Evolutionary conservation across 2,888 invertebrate species (phyloP).

Genomic region (Lamellibrachia columna): DNA sequence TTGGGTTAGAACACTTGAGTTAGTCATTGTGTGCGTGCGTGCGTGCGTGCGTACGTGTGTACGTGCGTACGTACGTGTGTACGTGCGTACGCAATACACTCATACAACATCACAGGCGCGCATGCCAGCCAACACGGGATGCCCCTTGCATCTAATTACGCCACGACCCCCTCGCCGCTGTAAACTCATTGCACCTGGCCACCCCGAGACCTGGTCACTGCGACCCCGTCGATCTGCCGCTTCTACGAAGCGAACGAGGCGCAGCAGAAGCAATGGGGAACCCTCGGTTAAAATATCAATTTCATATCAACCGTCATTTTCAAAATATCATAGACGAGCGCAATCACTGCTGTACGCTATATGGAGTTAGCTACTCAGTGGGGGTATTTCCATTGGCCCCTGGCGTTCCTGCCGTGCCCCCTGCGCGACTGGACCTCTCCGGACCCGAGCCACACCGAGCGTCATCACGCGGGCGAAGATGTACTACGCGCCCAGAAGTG

Average conservation of each 20-base stretch:
- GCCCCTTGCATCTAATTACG: neutral
- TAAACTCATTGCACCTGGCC: neutral
- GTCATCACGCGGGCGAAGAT: neutral
- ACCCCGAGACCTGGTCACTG: no score
- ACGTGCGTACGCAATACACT: no score
- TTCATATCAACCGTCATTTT: neutral
- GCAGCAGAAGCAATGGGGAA: neutral
- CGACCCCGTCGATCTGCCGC: neutral
- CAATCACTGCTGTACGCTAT: neutral
- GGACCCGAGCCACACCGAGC: neutral
- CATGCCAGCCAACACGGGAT: no score
- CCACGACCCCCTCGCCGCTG: neutral
- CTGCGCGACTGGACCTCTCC: neutral
- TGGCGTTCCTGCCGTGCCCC: neutral
- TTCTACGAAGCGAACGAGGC: neutral
- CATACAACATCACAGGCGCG: no score
- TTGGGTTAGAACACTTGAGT: no score
- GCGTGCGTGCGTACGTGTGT: no score
- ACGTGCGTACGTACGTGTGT: no score
- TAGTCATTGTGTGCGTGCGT: no score
- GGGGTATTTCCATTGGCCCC: no score
- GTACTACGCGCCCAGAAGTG: no score
- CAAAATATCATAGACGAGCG: neutral
- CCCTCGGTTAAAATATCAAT: conserved; percentile 16
- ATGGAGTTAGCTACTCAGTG: no score